A percentile compares a stretch with the other conserved stretches of the same genome.
phyloP scores from a whole-genome alignment of 2,797 vertebrate species.

The Alcedo atthis region DNA sequence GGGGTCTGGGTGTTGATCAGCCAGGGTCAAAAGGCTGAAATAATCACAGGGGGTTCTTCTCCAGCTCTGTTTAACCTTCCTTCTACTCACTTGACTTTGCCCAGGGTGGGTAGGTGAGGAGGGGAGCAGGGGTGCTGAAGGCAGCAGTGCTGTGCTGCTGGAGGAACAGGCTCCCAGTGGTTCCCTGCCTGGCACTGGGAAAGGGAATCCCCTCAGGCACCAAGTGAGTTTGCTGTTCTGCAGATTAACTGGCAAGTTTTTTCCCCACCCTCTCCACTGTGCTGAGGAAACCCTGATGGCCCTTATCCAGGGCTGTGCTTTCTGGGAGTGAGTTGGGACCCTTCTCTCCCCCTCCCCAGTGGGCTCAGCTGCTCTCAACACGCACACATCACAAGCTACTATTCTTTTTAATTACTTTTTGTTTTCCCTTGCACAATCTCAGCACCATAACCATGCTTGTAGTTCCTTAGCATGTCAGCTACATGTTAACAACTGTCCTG shows the following conservation, averaged over 20 bases:
- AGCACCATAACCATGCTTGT: not conserved
- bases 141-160: accelerated
- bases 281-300: not conserved
- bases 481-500: not conserved
- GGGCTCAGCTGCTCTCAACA: not conserved
- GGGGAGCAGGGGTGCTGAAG: not conserved
- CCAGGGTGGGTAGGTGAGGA: not conserved
- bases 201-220: not conserved
- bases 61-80: not conserved
- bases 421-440: not conserved
- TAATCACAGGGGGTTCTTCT: not conserved
- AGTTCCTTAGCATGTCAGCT: not conserved
- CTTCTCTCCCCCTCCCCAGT: not conserved
- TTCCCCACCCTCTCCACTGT: accelerated
- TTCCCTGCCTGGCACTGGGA: not conserved
- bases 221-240: not conserved
- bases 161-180: not conserved
- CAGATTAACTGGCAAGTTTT: not conserved
- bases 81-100: accelerated
- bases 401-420: not conserved
- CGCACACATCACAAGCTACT: not conserved
- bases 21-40: not conserved
- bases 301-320: not conserved
- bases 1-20: not conserved
- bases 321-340: not conserved